These are phyloP conservation scores for Eupithecia centaureata DNA, from an alignment of 2,888 invertebrate genomes.

Conservation along the genomic window DNA sequence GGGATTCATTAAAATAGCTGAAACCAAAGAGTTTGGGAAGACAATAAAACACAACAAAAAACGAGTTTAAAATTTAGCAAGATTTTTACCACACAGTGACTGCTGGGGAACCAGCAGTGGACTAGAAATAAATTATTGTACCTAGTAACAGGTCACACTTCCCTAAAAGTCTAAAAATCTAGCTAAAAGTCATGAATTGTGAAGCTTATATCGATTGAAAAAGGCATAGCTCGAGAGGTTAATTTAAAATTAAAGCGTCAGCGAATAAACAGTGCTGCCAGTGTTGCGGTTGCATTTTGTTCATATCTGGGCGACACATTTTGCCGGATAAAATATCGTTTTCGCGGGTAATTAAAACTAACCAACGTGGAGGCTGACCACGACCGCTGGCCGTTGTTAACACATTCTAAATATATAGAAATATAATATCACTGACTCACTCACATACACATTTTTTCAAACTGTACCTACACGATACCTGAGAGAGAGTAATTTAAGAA, in stretches of 20 bases:
- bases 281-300: conserved; percentile 59
- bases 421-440: background rate
- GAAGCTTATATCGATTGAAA: background rate
- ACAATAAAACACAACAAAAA: too few relatives aligned
- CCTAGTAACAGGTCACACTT: too few relatives aligned
- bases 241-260: conserved; percentile 50
- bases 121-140: too few relatives aligned
- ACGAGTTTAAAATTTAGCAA: background rate
- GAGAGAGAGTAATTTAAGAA: background rate
- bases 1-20: too few relatives aligned
- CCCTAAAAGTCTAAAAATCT: too few relatives aligned
- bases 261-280: conserved; percentile 48
- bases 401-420: conserved; percentile 47
- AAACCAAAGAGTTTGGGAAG: too few relatives aligned
- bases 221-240: conserved; percentile 27
- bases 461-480: background rate
- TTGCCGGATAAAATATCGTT: conserved; percentile 68
- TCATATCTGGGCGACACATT: conserved; percentile 63
- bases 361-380: conserved; percentile 59
- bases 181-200: too few relatives aligned
- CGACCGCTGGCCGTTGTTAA: conserved; percentile 55
- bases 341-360: conserved; percentile 74
- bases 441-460: background rate
- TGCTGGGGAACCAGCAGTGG: too few relatives aligned
- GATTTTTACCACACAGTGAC: too few relatives aligned